phyloP scores from a whole-genome alignment of 1,140 invertebrate species.

The Cylas formicarius region DNA sequence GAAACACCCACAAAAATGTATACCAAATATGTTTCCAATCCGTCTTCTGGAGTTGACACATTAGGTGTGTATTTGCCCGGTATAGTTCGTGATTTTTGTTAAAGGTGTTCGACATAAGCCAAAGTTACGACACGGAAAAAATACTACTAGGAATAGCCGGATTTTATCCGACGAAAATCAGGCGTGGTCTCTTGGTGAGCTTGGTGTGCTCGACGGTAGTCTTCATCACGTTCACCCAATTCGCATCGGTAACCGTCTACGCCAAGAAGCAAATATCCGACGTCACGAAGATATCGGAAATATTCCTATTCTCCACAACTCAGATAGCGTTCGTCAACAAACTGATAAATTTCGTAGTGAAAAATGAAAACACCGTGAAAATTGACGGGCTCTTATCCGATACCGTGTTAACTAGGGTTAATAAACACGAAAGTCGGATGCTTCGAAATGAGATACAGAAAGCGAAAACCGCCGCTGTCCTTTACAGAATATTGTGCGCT shows the following conservation, averaged over 20 bases:
- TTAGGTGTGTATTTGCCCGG: too few relatives aligned
- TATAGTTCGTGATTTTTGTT: too few relatives aligned
- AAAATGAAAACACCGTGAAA: neutral
- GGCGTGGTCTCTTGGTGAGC: constrained; percentile 3
- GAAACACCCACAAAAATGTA: too few relatives aligned
- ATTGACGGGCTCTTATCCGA: constrained; percentile 7
- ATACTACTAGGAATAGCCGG: constrained; percentile 8
- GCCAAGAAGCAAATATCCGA: too few relatives aligned
- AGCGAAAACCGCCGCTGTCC: too few relatives aligned
- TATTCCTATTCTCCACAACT: constrained; percentile 18
- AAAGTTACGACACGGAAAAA: constrained; percentile 1
- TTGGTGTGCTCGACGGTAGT: constrained; percentile 1
- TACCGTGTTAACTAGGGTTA: constrained; percentile 6
- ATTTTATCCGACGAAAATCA: constrained; percentile 12
- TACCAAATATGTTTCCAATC: too few relatives aligned
- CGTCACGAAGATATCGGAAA: constrained; percentile 9
- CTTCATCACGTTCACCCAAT: constrained; percentile 7
- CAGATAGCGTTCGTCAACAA: constrained; percentile 16
- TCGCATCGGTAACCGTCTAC: neutral
- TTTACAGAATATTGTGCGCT: too few relatives aligned
- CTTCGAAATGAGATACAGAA: too few relatives aligned
- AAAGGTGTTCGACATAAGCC: constrained; percentile 3
- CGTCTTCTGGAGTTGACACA: too few relatives aligned
- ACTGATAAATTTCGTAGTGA: constrained; percentile 11
- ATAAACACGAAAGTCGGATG: neutral